Evolutionary conservation across 37 sponge, comb jelly and placozoan genomes (phyloP).

Genomic region (Tethya wilhelma): DNA sequence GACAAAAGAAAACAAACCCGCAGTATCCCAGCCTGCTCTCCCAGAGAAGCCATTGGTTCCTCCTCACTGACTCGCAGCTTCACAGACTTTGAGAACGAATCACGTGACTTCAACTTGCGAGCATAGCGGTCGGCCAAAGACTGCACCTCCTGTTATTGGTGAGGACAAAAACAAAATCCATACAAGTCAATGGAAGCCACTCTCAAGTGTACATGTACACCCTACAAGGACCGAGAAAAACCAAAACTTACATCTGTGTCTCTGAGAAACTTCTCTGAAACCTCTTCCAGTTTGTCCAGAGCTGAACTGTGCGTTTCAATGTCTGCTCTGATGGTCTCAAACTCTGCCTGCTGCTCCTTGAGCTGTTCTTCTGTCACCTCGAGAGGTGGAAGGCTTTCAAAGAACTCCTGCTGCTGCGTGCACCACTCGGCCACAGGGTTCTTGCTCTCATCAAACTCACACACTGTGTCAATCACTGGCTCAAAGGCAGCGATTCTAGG

Average conservation of each 20-base stretch:
- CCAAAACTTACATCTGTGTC: slow-evolving; percentile 51
- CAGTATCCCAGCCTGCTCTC: slow-evolving; percentile 34
- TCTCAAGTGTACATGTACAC: background rate
- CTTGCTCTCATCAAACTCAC: slow-evolving; percentile 48
- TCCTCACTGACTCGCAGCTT: slow-evolving; percentile 8
- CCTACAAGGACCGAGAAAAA: too few species aligned
- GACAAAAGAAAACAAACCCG: too few species aligned
- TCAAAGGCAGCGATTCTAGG: slow-evolving; percentile 34
- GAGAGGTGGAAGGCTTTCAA: slow-evolving; percentile 49
- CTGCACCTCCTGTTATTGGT: slow-evolving; percentile 46
- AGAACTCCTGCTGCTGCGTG: slow-evolving; percentile 24
- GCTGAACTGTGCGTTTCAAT: background rate
- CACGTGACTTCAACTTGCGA: slow-evolving; percentile 32
- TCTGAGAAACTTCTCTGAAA: slow-evolving; percentile 37
- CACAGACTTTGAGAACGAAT: background rate
- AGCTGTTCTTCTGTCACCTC: slow-evolving; percentile 59
- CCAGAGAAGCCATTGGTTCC: slow-evolving; percentile 36
- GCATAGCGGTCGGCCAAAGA: slow-evolving; percentile 56
- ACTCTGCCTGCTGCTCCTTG: slow-evolving; percentile 17
- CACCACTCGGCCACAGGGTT: slow-evolving; percentile 65
- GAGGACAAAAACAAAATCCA: background rate
- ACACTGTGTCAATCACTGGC: slow-evolving; percentile 30
- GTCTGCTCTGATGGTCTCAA: slow-evolving; percentile 1
- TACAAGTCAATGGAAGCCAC: background rate
- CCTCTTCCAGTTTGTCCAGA: slow-evolving; percentile 27